Evolutionary conservation across 92 coral and sea anemone species (phyloP).

Genomic region (Umimayanthus kanabou): DNA sequence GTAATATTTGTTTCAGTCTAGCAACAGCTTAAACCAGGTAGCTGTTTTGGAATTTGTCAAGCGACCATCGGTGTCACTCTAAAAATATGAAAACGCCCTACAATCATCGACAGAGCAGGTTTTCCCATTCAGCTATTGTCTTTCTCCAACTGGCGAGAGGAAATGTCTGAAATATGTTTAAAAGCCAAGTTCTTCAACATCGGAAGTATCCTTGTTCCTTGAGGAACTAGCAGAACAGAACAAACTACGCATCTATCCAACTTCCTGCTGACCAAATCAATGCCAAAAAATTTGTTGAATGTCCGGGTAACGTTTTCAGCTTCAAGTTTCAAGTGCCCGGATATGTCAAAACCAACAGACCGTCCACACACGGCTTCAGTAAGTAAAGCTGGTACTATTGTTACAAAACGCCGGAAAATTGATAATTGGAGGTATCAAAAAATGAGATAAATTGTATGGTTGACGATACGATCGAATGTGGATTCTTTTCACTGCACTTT

Average conservation of each 20-base stretch:
- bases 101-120: neutral
- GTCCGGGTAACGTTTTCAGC: neutral
- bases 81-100: neutral
- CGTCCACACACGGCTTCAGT: neutral
- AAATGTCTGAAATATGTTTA: neutral
- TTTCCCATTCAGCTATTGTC: neutral
- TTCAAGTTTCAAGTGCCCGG: neutral
- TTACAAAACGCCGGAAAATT: neutral
- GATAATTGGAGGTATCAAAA: neutral
- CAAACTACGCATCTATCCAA: neutral
- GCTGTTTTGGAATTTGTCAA: neutral
- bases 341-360: constrained; percentile 14
- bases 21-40: neutral
- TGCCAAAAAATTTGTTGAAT: neutral
- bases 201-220: neutral
- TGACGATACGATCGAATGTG: too few relatives aligned
- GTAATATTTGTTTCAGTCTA: neutral
- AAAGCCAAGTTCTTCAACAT: too few relatives aligned
- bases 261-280: neutral
- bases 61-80: neutral
- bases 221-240: neutral
- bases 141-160: neutral
- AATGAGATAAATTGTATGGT: neutral
- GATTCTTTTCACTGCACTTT: neutral
- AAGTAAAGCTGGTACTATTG: neutral